Conservation (phyloP, 2,888 invertebrate genomes). For the Hemicrepidius hirtus region DNA sequence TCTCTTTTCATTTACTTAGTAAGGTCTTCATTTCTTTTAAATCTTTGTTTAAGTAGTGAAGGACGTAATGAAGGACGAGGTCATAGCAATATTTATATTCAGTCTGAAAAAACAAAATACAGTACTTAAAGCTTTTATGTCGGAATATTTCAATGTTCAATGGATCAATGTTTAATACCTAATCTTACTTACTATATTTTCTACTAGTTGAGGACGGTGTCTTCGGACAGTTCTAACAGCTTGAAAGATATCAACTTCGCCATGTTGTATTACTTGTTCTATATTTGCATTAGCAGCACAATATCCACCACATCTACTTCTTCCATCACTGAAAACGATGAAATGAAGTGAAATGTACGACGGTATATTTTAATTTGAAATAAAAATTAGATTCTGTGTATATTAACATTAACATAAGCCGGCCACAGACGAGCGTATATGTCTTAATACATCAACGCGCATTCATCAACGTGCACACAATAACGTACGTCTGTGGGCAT, state of each 20-base stretch:
- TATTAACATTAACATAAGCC: no score
- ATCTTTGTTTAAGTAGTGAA: constrained; percentile 94
- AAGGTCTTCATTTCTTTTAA: constrained; percentile 80
- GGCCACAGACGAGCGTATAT: no score
- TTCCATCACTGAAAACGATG: constrained; percentile 84
- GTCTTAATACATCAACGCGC: no score
- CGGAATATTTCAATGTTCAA: no score
- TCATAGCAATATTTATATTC: constrained; percentile 99
- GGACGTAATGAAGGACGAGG: constrained; percentile 94
- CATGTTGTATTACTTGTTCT: constrained; percentile 98
- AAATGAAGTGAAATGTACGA: constrained; percentile 4
- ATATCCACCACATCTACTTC: constrained; percentile 96
- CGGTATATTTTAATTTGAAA: no score
- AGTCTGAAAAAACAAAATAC: constrained; percentile 90
- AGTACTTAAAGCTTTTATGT: no score
- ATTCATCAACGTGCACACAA: no score
- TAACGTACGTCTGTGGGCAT: no score
- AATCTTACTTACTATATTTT: constrained; percentile 68
- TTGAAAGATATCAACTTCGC: constrained; percentile 98
- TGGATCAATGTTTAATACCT: no score
- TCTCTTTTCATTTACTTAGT: constrained; percentile 31
- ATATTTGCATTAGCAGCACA: constrained; percentile 99
- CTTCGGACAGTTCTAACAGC: constrained; percentile 97
- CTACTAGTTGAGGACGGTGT: constrained; percentile 95
- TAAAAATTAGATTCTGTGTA: no score